phyloP scores from a whole-genome alignment of 2,113 vertebrate genomes.

The Lepidothrix coronata region DNA sequence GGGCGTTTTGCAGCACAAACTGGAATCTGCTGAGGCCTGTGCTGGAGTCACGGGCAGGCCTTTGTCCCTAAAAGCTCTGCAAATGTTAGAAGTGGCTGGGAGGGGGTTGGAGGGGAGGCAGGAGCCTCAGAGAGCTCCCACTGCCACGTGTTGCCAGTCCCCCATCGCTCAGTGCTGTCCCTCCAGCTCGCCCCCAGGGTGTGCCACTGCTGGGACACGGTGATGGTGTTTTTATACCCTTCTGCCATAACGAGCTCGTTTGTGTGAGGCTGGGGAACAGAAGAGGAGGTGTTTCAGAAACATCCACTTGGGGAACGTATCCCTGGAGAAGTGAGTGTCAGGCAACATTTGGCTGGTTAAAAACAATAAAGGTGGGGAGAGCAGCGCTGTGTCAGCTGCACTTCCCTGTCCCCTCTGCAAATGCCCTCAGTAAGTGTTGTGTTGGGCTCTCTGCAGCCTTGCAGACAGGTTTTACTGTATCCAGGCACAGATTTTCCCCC shows the following conservation, averaged over 20 bases:
- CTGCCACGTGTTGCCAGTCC: background rate
- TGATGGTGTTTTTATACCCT: background rate
- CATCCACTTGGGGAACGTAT: background rate
- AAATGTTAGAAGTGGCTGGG: accelerated
- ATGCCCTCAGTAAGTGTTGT: accelerated
- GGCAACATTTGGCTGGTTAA: background rate
- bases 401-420: background rate
- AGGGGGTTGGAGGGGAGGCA: background rate
- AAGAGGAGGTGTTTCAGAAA: background rate
- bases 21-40: background rate
- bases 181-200: accelerated
- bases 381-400: background rate
- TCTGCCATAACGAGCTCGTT: background rate
- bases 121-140: accelerated
- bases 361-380: background rate
- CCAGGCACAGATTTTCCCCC: background rate
- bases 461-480: background rate
- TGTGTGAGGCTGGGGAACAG: background rate
- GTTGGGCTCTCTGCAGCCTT: background rate
- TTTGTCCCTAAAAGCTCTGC: background rate
- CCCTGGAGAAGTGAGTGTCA: background rate
- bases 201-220: accelerated
- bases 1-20: background rate
- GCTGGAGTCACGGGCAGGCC: accelerated
- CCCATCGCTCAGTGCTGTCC: accelerated